Percentiles rank a stretch among this genome's conserved stretches.
phyloP scores from a whole-genome alignment of 2,888 invertebrate species.

The Eulithis prunata region DNA sequence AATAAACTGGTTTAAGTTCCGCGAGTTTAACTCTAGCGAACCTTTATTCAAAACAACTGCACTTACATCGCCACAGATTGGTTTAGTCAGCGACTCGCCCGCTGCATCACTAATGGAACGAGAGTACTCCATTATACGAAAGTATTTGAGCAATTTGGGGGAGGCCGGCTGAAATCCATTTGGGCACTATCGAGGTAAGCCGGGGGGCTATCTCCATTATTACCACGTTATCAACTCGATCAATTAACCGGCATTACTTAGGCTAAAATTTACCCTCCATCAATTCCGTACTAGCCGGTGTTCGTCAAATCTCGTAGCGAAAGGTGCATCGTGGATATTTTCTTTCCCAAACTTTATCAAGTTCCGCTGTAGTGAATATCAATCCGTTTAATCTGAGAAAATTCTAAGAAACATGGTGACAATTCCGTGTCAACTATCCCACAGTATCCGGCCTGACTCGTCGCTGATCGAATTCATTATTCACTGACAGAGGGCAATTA shows the following conservation, averaged over 20 bases:
- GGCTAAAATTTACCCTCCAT: conserved; percentile 75
- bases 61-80: conserved; percentile 39
- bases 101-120: conserved; percentile 55
- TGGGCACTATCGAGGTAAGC: conserved; percentile 59
- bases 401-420: conserved; percentile 54
- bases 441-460: conserved; percentile 69
- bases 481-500: conserved; percentile 82
- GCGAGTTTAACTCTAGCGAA: conserved; percentile 26
- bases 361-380: not conserved
- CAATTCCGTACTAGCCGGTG: conserved; percentile 66
- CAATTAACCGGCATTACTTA: conserved; percentile 73
- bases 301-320: conserved; percentile 46
- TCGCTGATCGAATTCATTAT: conserved; percentile 82
- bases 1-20: conserved; percentile 24
- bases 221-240: conserved; percentile 72
- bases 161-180: conserved; percentile 63
- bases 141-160: conserved; percentile 55
- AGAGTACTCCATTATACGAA: conserved; percentile 59
- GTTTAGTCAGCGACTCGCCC: conserved; percentile 36
- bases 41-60: conserved; percentile 40
- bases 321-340: conserved; percentile 57
- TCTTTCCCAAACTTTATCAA: not conserved
- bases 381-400: conserved; percentile 37
- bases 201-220: conserved; percentile 62
- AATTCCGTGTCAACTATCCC: conserved; percentile 67